phyloP scores from a whole-genome alignment of 2,113 vertebrate genomes.

The Actenoides hombroni region DNA sequence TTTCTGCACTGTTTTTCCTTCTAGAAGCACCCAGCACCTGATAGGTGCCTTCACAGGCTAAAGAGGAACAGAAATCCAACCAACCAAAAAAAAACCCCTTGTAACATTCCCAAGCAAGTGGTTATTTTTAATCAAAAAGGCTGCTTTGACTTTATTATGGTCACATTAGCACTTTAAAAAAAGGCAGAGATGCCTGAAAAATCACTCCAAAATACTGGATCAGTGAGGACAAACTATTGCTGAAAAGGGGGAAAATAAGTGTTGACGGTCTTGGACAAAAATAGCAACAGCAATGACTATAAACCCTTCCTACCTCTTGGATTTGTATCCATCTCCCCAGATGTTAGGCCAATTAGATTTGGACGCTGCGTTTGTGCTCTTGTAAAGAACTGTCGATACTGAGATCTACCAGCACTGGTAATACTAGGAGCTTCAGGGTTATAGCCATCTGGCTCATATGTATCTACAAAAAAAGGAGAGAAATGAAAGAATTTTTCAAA shows the following conservation, averaged over 20 bases:
- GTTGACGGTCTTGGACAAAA: slow-evolving; percentile 18
- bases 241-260: background rate
- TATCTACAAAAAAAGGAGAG: slow-evolving; percentile 81
- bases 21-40: background rate
- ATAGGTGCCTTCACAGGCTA: background rate
- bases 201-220: background rate
- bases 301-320: slow-evolving; percentile 87
- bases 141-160: background rate
- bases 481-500: slow-evolving; percentile 43
- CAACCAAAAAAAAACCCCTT: background rate
- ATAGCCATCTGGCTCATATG: slow-evolving; percentile 96
- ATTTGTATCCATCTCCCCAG: slow-evolving; percentile 87
- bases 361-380: slow-evolving; percentile 92
- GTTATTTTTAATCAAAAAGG: background rate
- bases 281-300: slow-evolving; percentile 34
- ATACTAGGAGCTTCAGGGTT: slow-evolving; percentile 98
- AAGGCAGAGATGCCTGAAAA: background rate
- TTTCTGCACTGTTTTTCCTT: background rate
- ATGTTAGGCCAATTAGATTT: slow-evolving; percentile 96
- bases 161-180: background rate
- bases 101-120: background rate
- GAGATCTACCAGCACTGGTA: slow-evolving; percentile 89
- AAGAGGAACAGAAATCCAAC: background rate
- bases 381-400: slow-evolving; percentile 94
- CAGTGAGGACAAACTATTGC: background rate